These are phyloP conservation scores for Oryzias javanicus DNA, from an alignment of 2,113 vertebrate genomes.

Conservation along the genomic window DNA sequence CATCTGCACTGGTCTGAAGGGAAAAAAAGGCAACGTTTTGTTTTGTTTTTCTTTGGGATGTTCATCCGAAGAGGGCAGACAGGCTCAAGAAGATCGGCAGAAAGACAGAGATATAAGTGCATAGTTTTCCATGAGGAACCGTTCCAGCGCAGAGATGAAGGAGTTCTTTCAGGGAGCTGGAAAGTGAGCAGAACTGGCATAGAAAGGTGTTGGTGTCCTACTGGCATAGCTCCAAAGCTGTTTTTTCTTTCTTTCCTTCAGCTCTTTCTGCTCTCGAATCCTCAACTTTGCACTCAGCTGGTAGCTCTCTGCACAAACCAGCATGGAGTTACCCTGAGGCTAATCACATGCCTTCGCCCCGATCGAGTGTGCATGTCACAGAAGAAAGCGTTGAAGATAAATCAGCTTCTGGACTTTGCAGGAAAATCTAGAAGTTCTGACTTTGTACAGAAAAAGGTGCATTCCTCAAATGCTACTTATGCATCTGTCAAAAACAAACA, in stretches of 20 bases:
- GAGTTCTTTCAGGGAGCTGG: constrained; percentile 70
- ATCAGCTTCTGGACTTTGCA: constrained; percentile 80
- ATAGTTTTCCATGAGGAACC: constrained; percentile 69
- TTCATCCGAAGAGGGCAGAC: constrained; percentile 68
- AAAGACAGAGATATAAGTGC: constrained; percentile 71
- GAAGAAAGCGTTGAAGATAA: constrained; percentile 80
- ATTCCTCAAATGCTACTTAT: constrained; percentile 82
- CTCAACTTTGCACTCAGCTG: constrained; percentile 44
- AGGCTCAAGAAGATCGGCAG: constrained; percentile 28
- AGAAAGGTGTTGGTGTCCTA: constrained; percentile 57
- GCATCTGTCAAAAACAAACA: constrained; percentile 78
- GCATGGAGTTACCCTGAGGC: constrained; percentile 78
- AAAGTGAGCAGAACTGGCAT: constrained; percentile 47
- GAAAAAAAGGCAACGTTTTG: constrained; percentile 54
- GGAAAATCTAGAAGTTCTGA: constrained; percentile 72
- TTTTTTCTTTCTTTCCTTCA: constrained; percentile 39
- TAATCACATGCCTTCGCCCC: constrained; percentile 76
- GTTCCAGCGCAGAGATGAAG: constrained; percentile 67
- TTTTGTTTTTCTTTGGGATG: constrained; percentile 80
- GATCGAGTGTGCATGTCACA: constrained; percentile 73
- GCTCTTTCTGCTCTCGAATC: constrained; percentile 70
- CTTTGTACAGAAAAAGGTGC: constrained; percentile 88
- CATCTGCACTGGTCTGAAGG: constrained; percentile 75
- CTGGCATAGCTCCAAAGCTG: constrained; percentile 51
- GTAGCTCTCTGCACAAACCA: constrained; percentile 61